Conservation (phyloP, 2,113 vertebrate species). For the Strix uralensis region DNA sequence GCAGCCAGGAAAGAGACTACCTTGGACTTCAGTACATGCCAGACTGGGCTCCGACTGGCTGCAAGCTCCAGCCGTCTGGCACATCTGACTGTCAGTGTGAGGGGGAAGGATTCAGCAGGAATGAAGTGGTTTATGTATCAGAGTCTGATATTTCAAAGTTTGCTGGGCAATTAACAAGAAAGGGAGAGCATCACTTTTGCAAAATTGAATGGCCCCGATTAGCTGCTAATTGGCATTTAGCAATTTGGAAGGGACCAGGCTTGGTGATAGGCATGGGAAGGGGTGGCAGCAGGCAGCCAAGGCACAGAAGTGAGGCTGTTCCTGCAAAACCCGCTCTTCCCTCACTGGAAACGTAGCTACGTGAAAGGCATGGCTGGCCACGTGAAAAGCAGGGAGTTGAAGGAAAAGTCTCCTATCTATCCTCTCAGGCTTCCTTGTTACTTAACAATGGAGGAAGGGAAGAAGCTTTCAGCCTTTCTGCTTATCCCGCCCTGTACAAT, state of each 20-base stretch:
- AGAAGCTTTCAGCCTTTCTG: neutral
- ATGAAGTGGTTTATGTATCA: neutral
- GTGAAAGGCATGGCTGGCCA: neutral
- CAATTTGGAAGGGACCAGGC: neutral
- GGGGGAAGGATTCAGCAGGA: neutral
- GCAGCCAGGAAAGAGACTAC: neutral
- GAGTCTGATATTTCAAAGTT: neutral
- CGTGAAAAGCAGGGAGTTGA: neutral
- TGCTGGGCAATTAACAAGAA: neutral
- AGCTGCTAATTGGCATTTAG: accelerated
- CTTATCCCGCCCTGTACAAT: neutral
- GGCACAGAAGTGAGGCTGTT: neutral
- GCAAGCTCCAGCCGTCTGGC: neutral
- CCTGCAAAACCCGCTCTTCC: neutral
- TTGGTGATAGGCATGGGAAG: accelerated
- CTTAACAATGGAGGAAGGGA: neutral
- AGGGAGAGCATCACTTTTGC: neutral
- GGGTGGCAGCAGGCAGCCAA: neutral
- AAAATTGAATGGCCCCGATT: neutral
- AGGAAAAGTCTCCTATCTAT: neutral
- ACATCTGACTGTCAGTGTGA: accelerated
- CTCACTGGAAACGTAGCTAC: neutral
- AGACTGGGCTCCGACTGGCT: neutral
- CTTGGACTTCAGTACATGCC: neutral
- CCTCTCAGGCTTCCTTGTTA: neutral